Evolutionary conservation across 2,113 vertebrate genomes (phyloP).

Genomic region (Chamaea fasciata): DNA sequence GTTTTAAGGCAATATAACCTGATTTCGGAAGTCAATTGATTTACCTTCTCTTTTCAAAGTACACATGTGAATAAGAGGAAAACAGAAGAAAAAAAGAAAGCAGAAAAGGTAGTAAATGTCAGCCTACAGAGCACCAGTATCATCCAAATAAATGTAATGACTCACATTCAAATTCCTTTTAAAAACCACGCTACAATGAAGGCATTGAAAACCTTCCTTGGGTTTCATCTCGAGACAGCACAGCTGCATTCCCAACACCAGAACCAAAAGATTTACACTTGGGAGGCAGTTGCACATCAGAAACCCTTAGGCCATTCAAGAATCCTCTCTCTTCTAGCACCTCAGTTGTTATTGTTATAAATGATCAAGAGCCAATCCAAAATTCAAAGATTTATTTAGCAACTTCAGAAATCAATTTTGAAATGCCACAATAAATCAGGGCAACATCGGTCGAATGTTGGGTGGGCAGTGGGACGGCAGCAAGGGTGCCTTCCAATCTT

Average conservation of each 20-base stretch:
- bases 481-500: no score
- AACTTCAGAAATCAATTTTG: no score
- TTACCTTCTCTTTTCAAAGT: neutral
- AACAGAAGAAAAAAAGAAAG: neutral
- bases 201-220: neutral
- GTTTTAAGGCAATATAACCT: neutral
- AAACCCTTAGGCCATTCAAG: neutral
- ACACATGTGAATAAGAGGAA: neutral
- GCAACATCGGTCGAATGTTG: no score
- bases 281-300: neutral
- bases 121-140: neutral
- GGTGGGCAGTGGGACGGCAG: no score
- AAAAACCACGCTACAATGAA: neutral
- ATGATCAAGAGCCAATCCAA: no score
- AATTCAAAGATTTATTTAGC: no score
- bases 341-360: neutral
- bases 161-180: neutral
- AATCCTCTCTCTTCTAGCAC: neutral
- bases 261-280: neutral
- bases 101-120: neutral
- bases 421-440: no score
- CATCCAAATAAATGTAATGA: neutral
- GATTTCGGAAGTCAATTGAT: neutral
- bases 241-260: neutral
- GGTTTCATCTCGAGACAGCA: neutral